These are phyloP conservation scores for Nymphalis urticae DNA, from an alignment of 2,888 invertebrate genomes.

Conservation along the genomic window DNA sequence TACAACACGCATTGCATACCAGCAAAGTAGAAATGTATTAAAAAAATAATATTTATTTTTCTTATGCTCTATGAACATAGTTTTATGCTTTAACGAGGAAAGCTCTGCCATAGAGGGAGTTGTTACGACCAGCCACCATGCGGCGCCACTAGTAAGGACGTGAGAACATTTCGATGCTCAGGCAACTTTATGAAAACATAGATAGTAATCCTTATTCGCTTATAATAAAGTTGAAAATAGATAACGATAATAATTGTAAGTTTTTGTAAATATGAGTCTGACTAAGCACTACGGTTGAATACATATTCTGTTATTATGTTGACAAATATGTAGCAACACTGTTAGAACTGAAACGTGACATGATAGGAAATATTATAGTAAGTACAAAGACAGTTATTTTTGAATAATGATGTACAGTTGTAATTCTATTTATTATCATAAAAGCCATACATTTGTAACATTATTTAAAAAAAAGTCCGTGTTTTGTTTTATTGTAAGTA, in stretches of 20 bases:
- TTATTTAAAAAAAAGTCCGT: no score
- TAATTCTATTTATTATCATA: not conserved
- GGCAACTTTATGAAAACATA: conserved; percentile 40
- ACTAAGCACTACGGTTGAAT: conserved; percentile 64
- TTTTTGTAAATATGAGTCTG: conserved; percentile 45
- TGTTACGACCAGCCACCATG: conserved; percentile 48
- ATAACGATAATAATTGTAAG: conserved; percentile 21
- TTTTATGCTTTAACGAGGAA: conserved; percentile 33
- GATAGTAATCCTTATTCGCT: conserved; percentile 43
- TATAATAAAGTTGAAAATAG: conserved; percentile 46
- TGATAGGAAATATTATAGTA: conserved; percentile 39
- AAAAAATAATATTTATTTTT: conserved; percentile 27
- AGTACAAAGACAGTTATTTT: conserved; percentile 45
- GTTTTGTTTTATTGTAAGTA: no score
- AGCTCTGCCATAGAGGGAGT: conserved; percentile 36
- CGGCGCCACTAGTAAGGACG: conserved; percentile 55
- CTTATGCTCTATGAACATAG: conserved; percentile 32
- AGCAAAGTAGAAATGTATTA: conserved; percentile 18
- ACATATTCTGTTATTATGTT: conserved; percentile 74
- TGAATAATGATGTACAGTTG: conserved; percentile 32
- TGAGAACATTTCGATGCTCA: conserved; percentile 58
- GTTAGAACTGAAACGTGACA: conserved; percentile 53
- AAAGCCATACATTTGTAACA: not conserved
- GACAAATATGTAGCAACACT: conserved; percentile 68
- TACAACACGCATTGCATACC: not conserved